These are phyloP conservation scores for Acromyrmex echinatior DNA, from an alignment of 1,140 invertebrate species.

Conservation along the genomic window DNA sequence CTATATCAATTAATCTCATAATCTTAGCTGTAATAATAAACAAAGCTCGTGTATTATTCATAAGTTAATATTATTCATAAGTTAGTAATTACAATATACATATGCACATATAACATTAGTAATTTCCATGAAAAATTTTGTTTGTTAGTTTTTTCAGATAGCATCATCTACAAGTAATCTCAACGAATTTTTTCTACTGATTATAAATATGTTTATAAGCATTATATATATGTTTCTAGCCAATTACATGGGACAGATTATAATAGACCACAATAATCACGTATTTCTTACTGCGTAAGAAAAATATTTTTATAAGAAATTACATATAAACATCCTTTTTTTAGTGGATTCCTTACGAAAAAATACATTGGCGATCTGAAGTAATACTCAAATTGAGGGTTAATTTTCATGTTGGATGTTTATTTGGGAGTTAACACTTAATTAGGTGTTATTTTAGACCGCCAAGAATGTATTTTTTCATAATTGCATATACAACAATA, in stretches of 20 bases:
- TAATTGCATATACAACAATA: background rate
- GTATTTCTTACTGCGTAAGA: slow-evolving; percentile 8
- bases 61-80: background rate
- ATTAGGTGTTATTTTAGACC: no score
- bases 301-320: background rate
- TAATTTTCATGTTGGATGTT: no score
- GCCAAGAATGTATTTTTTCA: no score
- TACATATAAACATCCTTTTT: background rate
- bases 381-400: no score
- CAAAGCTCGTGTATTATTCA: no score
- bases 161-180: background rate
- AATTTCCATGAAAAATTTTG: background rate
- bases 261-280: slow-evolving; percentile 8
- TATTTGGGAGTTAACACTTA: no score
- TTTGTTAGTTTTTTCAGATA: background rate
- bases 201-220: background rate
- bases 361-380: no score
- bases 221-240: background rate
- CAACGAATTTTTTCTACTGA: background rate
- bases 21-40: background rate
- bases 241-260: slow-evolving; percentile 5
- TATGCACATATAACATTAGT: background rate
- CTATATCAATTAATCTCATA: no score
- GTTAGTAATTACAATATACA: background rate
- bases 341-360: background rate